phyloP scores from a whole-genome alignment of 2,797 vertebrate species.

The Danio kyathit region DNA sequence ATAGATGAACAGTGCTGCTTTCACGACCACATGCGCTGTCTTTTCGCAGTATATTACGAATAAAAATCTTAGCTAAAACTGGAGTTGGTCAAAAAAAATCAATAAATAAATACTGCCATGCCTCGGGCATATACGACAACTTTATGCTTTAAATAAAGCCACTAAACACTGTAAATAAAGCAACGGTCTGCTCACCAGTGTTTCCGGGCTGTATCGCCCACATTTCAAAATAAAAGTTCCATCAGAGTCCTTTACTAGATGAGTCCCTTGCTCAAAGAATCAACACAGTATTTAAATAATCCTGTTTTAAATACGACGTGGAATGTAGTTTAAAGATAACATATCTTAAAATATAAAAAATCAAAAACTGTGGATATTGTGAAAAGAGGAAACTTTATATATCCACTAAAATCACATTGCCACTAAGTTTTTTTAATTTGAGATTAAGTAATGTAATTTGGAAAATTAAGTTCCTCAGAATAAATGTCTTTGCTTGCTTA shows the following conservation, averaged over 20 bases:
- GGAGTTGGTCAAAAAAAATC: neutral
- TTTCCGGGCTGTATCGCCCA: neutral
- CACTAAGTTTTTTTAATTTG: too few relatives aligned
- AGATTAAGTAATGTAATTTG: too few relatives aligned
- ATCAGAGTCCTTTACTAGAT: neutral
- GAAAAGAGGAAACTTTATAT: neutral
- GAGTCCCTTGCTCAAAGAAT: neutral
- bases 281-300: neutral
- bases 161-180: neutral
- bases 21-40: neutral
- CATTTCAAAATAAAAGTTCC: conserved; percentile 36
- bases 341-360: neutral
- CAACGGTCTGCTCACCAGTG: neutral
- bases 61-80: neutral
- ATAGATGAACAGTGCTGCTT: neutral
- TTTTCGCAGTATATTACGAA: neutral
- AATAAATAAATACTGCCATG: neutral
- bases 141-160: neutral
- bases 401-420: neutral
- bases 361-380: too few relatives aligned
- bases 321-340: neutral
- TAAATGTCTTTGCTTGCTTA: neutral
- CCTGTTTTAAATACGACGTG: neutral
- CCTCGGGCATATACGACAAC: neutral
- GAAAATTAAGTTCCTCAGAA: neutral